Percentiles rank a stretch among this genome's conserved stretches.
These are phyloP conservation scores for Cryptocephalus primarius DNA, from an alignment of 2,888 invertebrate species.

Conservation along the genomic window DNA sequence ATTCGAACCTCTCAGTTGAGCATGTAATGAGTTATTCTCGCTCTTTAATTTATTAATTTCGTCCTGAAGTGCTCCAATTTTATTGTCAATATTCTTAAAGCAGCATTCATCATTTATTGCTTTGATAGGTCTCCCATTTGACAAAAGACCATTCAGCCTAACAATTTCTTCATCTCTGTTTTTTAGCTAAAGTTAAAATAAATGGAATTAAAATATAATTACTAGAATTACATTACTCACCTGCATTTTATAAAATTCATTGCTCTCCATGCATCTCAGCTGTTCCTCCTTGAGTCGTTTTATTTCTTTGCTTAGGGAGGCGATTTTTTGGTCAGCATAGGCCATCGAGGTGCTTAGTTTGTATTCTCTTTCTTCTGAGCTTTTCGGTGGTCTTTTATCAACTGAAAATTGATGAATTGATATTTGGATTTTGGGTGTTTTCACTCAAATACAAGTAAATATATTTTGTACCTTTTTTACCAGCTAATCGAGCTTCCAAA, in stretches of 20 bases:
- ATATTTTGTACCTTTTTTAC: constrained; percentile 31
- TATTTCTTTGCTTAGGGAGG: constrained; percentile 35
- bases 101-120: constrained; percentile 55
- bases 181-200: constrained; percentile 18
- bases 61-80: constrained; percentile 37
- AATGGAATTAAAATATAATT: neutral
- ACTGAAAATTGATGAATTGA: too few species aligned
- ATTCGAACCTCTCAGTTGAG: constrained; percentile 39
- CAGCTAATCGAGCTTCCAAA: constrained; percentile 46
- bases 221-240: constrained; percentile 17
- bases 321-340: constrained; percentile 31
- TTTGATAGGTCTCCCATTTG: constrained; percentile 55
- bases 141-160: constrained; percentile 54
- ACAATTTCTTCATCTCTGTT: constrained; percentile 60
- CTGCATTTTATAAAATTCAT: constrained; percentile 37
- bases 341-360: constrained; percentile 26
- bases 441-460: too few species aligned
- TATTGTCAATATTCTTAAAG: constrained; percentile 45
- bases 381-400: too few species aligned
- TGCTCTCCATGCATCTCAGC: constrained; percentile 25
- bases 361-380: too few species aligned
- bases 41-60: constrained; percentile 49
- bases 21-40: constrained; percentile 47
- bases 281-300: constrained; percentile 36
- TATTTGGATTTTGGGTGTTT: too few species aligned